These are phyloP conservation scores for Syrmaticus mikado DNA, from an alignment of 2,113 vertebrate species.

Conservation along the genomic window DNA sequence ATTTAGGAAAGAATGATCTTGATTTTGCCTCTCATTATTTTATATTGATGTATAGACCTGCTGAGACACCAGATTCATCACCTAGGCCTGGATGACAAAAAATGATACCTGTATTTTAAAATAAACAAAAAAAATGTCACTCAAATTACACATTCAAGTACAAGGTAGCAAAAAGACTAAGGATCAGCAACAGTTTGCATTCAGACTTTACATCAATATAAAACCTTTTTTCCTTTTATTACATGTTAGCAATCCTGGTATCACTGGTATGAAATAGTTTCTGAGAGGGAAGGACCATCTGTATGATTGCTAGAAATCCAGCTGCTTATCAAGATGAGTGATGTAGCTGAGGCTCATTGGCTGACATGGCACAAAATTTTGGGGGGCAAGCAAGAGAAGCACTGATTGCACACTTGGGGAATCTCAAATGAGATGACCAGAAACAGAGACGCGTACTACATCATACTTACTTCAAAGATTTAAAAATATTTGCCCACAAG, in stretches of 20 bases:
- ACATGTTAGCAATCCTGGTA: not conserved
- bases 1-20: not conserved
- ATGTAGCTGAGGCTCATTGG: not conserved
- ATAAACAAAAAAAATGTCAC: not conserved
- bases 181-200: not conserved
- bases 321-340: not conserved
- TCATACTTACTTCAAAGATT: not conserved
- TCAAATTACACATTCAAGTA: not conserved
- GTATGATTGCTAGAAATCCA: not conserved
- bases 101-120: not conserved
- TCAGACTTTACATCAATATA: not conserved
- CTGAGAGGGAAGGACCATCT: rapidly evolving
- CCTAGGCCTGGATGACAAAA: not conserved
- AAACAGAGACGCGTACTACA: not conserved
- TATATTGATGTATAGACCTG: not conserved
- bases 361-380: not conserved
- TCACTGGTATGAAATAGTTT: not conserved
- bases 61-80: not conserved
- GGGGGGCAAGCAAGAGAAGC: not conserved
- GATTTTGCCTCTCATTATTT: not conserved
- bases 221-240: rapidly evolving
- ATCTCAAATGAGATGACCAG: not conserved
- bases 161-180: not conserved
- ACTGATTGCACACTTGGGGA: not conserved
- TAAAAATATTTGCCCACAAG: not conserved